Percentiles rank a stretch among this genome's conserved stretches.
Evolutionary conservation across 2,113 vertebrate species (phyloP).

Genomic region (Platanista minor): DNA sequence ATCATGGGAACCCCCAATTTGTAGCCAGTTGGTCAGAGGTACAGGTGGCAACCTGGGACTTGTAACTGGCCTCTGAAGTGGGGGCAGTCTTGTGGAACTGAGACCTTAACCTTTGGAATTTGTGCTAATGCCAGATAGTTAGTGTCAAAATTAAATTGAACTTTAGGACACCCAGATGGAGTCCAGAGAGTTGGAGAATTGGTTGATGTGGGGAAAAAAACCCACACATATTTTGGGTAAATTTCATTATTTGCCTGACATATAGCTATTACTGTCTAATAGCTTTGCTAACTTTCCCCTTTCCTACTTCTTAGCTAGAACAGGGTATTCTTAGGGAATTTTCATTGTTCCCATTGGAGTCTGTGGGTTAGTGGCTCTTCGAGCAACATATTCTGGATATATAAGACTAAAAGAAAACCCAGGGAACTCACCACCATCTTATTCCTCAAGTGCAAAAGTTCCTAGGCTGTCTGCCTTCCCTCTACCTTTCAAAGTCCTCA

Average conservation of each 20-base stretch:
- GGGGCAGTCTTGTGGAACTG: not conserved
- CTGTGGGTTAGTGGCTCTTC: not conserved
- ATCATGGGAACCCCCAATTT: not conserved
- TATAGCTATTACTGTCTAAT: not conserved
- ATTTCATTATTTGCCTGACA: not conserved
- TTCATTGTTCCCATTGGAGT: not conserved
- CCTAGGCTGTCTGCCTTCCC: not conserved
- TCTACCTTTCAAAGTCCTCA: not conserved
- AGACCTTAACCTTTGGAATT: not conserved
- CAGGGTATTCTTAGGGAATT: not conserved
- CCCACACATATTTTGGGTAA: not conserved
- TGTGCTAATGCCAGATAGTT: not conserved
- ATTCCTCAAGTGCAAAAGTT: not conserved
- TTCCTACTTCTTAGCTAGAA: not conserved
- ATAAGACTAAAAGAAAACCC: not conserved
- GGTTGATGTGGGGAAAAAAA: not conserved
- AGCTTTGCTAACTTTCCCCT: not conserved
- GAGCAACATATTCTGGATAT: not conserved
- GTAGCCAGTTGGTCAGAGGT: not conserved
- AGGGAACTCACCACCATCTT: not conserved
- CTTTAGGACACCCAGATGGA: not conserved
- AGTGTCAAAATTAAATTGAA: not conserved
- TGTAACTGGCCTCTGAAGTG: not conserved
- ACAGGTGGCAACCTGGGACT: not conserved
- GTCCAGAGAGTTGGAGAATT: not conserved